These are phyloP conservation scores for Notarius lentiginosus DNA, from an alignment of 2,113 vertebrate species.

Conservation along the genomic window DNA sequence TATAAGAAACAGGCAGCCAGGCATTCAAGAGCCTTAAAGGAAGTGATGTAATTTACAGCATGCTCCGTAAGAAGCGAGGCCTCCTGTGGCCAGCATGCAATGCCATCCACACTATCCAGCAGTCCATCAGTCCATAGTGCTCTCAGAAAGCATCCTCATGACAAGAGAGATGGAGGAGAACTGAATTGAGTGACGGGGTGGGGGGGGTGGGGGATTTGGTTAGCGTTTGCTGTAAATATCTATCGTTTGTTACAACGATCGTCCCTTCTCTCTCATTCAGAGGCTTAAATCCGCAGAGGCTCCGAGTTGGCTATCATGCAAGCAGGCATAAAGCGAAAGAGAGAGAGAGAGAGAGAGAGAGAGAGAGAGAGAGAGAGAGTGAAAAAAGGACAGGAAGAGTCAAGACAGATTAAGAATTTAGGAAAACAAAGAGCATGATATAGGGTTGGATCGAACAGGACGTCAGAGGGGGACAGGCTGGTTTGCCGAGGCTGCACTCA, in stretches of 20 bases:
- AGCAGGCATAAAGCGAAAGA: slow-evolving; percentile 87
- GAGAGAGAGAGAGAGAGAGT: slow-evolving; percentile 51
- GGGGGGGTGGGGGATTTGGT: slow-evolving; percentile 39
- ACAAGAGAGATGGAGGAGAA: slow-evolving; percentile 53
- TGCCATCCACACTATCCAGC: slow-evolving; percentile 63
- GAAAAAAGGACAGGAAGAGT: slow-evolving; percentile 28
- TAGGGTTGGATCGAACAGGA: slow-evolving; percentile 34
- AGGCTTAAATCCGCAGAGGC: slow-evolving; percentile 46
- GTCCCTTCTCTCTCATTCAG: slow-evolving; percentile 64
- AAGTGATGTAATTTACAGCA: slow-evolving; percentile 68
- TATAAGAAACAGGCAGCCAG: slow-evolving; percentile 69
- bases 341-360: slow-evolving; percentile 53
- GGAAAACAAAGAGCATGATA: slow-evolving; percentile 33
- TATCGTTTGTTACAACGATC: slow-evolving; percentile 43
- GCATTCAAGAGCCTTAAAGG: slow-evolving; percentile 62
- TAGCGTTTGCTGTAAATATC: slow-evolving; percentile 33
- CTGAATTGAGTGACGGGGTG: slow-evolving; percentile 38
- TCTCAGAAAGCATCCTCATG: slow-evolving; percentile 56
- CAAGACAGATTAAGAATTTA: slow-evolving; percentile 51
- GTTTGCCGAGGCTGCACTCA: slow-evolving; percentile 90
- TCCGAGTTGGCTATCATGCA: slow-evolving; percentile 83
- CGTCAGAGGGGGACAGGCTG: slow-evolving; percentile 58
- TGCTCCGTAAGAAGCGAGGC: slow-evolving; percentile 67
- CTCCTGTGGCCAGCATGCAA: slow-evolving; percentile 72
- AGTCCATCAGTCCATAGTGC: slow-evolving; percentile 63